Conservation (phyloP, 2,797 vertebrate species). For the Crax fasciolata region DNA sequence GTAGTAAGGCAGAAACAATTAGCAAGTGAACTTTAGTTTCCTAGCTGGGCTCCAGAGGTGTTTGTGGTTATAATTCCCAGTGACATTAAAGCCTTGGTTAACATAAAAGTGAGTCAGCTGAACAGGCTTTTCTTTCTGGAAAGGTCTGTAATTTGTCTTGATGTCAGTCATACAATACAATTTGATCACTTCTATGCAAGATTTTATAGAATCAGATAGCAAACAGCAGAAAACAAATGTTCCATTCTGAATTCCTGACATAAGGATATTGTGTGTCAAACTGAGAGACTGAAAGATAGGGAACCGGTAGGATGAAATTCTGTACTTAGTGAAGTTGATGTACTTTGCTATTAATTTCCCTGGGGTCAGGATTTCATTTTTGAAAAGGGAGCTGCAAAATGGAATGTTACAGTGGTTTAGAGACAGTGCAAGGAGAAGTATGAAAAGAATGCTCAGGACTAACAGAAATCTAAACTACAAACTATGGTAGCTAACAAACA, state of each 20-base stretch:
- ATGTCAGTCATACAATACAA: background rate
- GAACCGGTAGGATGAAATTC: background rate
- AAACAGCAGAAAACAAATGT: background rate
- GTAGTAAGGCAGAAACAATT: background rate
- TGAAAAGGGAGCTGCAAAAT: background rate
- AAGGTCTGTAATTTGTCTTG: background rate
- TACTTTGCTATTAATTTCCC: conserved; percentile 22
- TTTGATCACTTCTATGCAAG: background rate
- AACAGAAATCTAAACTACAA: conserved; percentile 9
- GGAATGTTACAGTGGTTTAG: background rate
- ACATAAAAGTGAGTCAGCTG: background rate
- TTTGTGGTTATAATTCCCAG: background rate
- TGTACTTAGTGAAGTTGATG: background rate
- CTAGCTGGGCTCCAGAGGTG: background rate
- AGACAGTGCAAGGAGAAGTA: background rate
- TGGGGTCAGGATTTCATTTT: background rate
- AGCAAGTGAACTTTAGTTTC: background rate
- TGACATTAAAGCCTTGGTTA: background rate
- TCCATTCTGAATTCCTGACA: background rate
- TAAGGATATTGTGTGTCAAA: background rate
- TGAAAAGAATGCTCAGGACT: background rate
- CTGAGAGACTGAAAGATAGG: background rate
- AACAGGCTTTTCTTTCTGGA: background rate
- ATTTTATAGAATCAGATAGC: background rate
- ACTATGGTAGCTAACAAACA: background rate